These are phyloP conservation scores for Sebastes melanostomus DNA, from an alignment of 2,797 vertebrate genomes.

Conservation along the genomic window DNA sequence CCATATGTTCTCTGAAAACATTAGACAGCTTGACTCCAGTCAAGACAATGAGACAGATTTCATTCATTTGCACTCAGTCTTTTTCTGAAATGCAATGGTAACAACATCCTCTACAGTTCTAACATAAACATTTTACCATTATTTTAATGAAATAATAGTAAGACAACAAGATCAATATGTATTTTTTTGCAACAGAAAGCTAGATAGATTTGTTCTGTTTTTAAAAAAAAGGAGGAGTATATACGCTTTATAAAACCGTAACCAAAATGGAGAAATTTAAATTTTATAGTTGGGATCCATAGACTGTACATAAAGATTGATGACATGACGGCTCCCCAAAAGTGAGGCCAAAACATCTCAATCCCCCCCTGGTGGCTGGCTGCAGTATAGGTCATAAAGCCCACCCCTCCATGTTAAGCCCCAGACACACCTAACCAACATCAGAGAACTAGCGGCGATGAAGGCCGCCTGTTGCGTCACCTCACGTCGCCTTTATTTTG, in stretches of 20 bases:
- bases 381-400: too few species aligned
- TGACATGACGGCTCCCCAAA: too few species aligned
- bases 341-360: too few species aligned
- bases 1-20: conserved; percentile 16
- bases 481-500: too few species aligned
- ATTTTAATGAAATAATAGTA: background rate
- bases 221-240: background rate
- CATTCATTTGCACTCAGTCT: background rate
- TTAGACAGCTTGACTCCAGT: background rate
- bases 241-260: background rate
- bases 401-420: too few species aligned
- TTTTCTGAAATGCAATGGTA: background rate
- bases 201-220: background rate
- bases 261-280: background rate
- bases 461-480: too few species aligned
- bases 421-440: too few species aligned
- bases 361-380: too few species aligned
- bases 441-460: too few species aligned
- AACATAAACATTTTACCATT: background rate
- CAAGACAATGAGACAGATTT: background rate
- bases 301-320: too few species aligned
- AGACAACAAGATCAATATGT: background rate
- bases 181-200: too few species aligned
- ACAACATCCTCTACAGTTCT: background rate
- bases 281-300: background rate